phyloP scores from a whole-genome alignment of 2,113 vertebrate genomes.

The Chitala chitala region DNA sequence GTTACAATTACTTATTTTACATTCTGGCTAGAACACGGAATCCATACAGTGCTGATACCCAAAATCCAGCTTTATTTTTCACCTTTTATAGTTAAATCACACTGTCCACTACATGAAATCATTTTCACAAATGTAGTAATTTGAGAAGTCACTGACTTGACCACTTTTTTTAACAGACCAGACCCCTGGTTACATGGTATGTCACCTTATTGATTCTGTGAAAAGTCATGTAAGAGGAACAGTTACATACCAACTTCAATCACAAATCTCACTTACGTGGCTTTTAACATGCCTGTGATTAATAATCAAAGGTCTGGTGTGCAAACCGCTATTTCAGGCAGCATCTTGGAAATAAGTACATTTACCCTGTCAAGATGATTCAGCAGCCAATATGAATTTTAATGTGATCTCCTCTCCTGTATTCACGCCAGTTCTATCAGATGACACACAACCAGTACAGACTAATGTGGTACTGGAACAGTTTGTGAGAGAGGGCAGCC shows the following conservation, averaged over 20 bases:
- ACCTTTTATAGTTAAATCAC: not conserved
- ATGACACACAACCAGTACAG: constrained; percentile 5
- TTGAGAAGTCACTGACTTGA: not conserved
- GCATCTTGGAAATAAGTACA: constrained; percentile 4
- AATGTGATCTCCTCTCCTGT: not conserved
- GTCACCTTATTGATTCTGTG: not conserved
- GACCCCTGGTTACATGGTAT: not conserved
- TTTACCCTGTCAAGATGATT: constrained; percentile 26
- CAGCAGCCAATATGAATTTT: constrained; percentile 10
- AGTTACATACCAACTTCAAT: not conserved
- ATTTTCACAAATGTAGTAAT: not conserved
- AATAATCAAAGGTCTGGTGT: not conserved
- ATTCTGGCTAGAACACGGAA: not conserved
- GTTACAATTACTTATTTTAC: not conserved
- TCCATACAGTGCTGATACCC: too few relatives aligned
- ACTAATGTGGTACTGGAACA: constrained; percentile 3
- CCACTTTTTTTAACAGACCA: not conserved
- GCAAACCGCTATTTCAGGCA: not conserved
- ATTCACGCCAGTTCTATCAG: constrained; percentile 1
- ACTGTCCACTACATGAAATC: not conserved
- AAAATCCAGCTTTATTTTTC: too few relatives aligned
- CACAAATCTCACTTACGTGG: not conserved
- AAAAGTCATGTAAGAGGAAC: not conserved
- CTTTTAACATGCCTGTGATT: not conserved
- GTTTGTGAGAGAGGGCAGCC: constrained; percentile 7